These are phyloP conservation scores for Lymantria monacha DNA, from an alignment of 2,888 invertebrate genomes.

Conservation along the genomic window DNA sequence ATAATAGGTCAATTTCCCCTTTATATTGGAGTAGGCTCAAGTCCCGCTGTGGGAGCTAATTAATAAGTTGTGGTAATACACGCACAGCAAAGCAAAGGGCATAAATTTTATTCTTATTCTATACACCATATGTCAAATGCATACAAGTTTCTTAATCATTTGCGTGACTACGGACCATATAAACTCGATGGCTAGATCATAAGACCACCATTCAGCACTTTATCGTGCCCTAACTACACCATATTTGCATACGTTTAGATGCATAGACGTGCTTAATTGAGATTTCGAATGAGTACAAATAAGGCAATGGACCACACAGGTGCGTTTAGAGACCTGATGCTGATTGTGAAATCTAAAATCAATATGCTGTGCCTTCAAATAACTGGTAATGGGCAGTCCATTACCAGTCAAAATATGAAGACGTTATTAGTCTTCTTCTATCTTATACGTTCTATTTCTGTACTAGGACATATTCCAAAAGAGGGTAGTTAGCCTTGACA, in stretches of 20 bases:
- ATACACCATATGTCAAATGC: too few relatives aligned
- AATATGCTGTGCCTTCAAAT: constrained; percentile 55
- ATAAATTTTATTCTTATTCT: too few relatives aligned
- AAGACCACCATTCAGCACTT: constrained; percentile 12
- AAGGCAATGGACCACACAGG: constrained; percentile 65
- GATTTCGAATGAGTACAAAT: constrained; percentile 34
- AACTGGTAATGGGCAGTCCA: constrained; percentile 63
- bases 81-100: too few relatives aligned
- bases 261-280: constrained; percentile 38
- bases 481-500: too few relatives aligned
- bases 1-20: too few relatives aligned
- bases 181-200: constrained; percentile 17
- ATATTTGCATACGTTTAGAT: constrained; percentile 12
- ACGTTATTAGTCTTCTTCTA: constrained; percentile 60
- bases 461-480: too few relatives aligned
- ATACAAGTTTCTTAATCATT: not conserved
- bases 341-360: constrained; percentile 64
- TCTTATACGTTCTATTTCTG: constrained; percentile 37
- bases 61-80: too few relatives aligned
- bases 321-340: constrained; percentile 58
- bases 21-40: too few relatives aligned
- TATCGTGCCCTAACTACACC: constrained; percentile 1
- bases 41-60: too few relatives aligned
- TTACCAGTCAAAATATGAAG: constrained; percentile 61
- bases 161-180: constrained; percentile 21